Percentiles rank a stretch among this genome's conserved stretches.
These are phyloP conservation scores for Andrena praecox DNA, from an alignment of 2,888 invertebrate genomes.

Conservation along the genomic window DNA sequence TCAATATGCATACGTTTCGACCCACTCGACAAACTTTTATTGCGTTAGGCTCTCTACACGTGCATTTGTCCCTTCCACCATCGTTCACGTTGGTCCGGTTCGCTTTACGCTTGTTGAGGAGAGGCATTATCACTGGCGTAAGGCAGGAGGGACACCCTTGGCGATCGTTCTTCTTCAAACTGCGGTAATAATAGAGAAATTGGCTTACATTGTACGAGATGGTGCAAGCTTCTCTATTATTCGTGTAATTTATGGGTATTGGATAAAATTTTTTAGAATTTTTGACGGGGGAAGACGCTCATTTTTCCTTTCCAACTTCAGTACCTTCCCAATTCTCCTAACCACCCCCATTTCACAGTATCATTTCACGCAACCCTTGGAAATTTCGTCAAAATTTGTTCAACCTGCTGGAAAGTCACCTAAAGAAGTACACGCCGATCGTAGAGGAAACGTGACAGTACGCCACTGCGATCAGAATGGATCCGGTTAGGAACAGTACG, in stretches of 20 bases:
- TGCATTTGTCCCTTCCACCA: constrained; percentile 72
- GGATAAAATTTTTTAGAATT: too few species aligned
- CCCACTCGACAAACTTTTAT: constrained; percentile 83
- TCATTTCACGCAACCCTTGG: too few species aligned
- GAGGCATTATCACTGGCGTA: constrained; percentile 77
- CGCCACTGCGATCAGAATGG: constrained; percentile 46
- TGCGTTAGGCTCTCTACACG: constrained; percentile 78
- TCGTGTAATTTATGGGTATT: too few species aligned
- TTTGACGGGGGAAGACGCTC: too few species aligned
- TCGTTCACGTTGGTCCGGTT: constrained; percentile 52
- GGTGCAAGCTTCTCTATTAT: background rate
- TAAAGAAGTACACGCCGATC: background rate
- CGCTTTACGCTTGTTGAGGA: constrained; percentile 71
- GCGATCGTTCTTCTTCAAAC: background rate
- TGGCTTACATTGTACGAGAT: background rate
- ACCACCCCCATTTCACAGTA: too few species aligned
- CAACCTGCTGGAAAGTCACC: too few species aligned
- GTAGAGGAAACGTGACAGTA: background rate
- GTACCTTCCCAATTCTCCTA: background rate
- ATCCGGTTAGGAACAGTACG: constrained; percentile 73
- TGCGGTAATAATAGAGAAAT: background rate
- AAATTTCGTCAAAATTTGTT: background rate
- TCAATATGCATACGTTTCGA: constrained; percentile 83
- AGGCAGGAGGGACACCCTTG: constrained; percentile 63
- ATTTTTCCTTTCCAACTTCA: background rate